A percentile compares a stretch with the other conserved stretches of the same genome.
Evolutionary conservation across 2,113 vertebrate species (phyloP).

Genomic region (Calonectris borealis): DNA sequence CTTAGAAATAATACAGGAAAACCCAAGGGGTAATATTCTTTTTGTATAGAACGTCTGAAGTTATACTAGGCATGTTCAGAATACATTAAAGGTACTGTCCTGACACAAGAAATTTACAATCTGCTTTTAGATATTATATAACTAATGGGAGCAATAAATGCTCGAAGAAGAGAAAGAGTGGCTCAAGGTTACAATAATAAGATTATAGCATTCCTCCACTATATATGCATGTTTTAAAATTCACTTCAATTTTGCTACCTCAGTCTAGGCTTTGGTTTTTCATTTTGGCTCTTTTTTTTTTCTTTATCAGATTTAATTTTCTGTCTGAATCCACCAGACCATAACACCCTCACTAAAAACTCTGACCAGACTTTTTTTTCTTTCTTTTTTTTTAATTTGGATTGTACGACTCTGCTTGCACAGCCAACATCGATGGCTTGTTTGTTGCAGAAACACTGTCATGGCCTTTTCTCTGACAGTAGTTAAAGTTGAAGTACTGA

Average conservation of each 20-base stretch:
- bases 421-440: not conserved
- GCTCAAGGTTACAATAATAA: slow-evolving; percentile 8
- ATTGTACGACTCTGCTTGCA: not conserved
- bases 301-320: slow-evolving; percentile 1
- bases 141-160: slow-evolving; percentile 46
- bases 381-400: not conserved
- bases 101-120: not conserved
- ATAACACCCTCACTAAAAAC: not conserved
- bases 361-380: not conserved
- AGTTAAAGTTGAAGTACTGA: not conserved
- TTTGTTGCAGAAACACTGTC: not conserved
- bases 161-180: not conserved
- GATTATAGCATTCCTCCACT: not conserved
- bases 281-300: not conserved
- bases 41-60: not conserved
- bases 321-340: not conserved
- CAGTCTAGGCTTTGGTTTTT: not conserved
- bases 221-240: not conserved
- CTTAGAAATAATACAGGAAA: slow-evolving; percentile 27
- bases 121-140: slow-evolving; percentile 19
- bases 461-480: not conserved
- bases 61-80: slow-evolving; percentile 9
- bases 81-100: slow-evolving; percentile 29
- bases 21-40: slow-evolving; percentile 32
- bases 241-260: not conserved